These are phyloP conservation scores for Tretioscincus oriximinensis DNA, from an alignment of 2,113 vertebrate species.

Conservation along the genomic window DNA sequence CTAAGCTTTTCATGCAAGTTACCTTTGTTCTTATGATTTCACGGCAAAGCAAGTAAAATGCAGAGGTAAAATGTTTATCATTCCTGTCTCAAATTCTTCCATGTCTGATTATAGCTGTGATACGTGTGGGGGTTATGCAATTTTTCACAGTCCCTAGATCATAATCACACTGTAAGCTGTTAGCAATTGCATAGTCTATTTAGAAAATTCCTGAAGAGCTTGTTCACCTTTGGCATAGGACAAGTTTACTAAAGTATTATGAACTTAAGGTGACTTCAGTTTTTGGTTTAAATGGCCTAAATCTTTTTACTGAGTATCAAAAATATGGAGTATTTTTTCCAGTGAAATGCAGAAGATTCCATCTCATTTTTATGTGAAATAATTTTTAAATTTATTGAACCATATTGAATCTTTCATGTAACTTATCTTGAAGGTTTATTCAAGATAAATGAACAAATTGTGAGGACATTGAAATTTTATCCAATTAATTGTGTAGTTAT, in stretches of 20 bases:
- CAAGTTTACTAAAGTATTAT: conserved; percentile 45
- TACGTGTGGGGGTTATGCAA: conserved; percentile 27
- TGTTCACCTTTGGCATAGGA: conserved; percentile 40
- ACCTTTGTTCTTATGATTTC: too few species aligned
- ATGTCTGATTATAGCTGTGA: background rate
- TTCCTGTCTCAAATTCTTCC: too few species aligned
- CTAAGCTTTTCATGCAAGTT: too few species aligned
- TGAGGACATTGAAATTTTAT: conserved; percentile 37
- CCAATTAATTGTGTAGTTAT: conserved; percentile 30
- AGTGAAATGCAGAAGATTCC: conserved; percentile 34
- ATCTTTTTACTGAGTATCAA: conserved; percentile 13
- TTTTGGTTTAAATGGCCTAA: conserved; percentile 42
- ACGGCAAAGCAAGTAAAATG: too few species aligned
- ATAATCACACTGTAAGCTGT: conserved; percentile 34
- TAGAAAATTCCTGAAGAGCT: conserved; percentile 46
- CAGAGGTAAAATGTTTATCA: too few species aligned
- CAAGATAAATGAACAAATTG: conserved; percentile 57
- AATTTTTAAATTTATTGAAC: conserved; percentile 50
- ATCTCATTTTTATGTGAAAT: conserved; percentile 16
- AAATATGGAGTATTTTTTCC: conserved; percentile 18
- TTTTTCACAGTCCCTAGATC: conserved; percentile 38
- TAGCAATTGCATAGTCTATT: conserved; percentile 8
- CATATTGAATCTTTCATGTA: conserved; percentile 46
- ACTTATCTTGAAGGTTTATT: conserved; percentile 32
- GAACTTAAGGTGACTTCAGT: conserved; percentile 8